These are phyloP conservation scores for Cacatua alba DNA, from an alignment of 2,113 vertebrate genomes.

Conservation along the genomic window DNA sequence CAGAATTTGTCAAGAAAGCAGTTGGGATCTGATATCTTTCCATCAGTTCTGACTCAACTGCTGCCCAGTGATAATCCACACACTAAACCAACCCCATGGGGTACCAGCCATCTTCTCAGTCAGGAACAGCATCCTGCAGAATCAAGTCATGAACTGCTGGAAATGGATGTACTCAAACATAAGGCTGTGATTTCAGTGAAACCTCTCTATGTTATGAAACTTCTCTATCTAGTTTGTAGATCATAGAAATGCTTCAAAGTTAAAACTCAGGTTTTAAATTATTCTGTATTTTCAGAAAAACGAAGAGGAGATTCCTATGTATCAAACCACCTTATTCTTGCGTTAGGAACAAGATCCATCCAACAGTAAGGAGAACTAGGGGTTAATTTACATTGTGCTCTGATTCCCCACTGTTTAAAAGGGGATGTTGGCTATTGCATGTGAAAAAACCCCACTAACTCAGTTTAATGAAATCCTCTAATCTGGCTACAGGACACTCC, in stretches of 20 bases:
- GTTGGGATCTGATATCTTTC: not conserved
- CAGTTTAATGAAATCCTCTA: not conserved
- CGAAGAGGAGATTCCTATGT: not conserved
- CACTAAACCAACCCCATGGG: not conserved
- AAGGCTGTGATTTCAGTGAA: not conserved
- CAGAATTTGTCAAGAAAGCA: not conserved
- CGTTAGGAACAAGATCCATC: not conserved
- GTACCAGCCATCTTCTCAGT: not conserved
- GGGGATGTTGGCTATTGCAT: not conserved
- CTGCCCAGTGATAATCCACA: not conserved
- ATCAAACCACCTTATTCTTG: fast-evolving
- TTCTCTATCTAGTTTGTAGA: not conserved
- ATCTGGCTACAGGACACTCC: not conserved
- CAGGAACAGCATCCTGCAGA: not conserved
- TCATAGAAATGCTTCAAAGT: not conserved
- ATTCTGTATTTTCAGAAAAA: not conserved
- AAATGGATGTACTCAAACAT: not conserved
- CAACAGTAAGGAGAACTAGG: not conserved
- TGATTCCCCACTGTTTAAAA: not conserved
- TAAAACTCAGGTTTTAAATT: not conserved
- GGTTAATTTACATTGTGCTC: not conserved
- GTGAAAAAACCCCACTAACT: not conserved
- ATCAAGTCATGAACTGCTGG: not conserved
- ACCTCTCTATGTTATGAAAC: fast-evolving
- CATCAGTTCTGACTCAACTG: not conserved